These are phyloP conservation scores for Solen grandis DNA, from an alignment of 1,140 invertebrate species.

Conservation along the genomic window DNA sequence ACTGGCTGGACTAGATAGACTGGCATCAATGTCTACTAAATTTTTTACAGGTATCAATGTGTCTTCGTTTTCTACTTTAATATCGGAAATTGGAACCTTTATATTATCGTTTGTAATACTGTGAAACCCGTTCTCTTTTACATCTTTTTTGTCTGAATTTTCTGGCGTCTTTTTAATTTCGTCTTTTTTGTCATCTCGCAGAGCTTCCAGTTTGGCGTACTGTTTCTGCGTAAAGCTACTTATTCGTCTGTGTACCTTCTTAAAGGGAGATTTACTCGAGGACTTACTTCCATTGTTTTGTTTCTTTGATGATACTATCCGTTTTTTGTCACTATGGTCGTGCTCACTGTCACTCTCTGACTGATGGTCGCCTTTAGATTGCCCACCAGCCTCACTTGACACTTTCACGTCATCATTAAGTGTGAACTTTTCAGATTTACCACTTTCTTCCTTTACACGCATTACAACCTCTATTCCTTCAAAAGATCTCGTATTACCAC, in stretches of 20 bases:
- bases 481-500: background rate
- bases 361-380: background rate
- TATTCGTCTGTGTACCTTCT: slow-evolving; percentile 46
- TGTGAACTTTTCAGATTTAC: too few relatives aligned
- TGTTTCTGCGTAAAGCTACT: slow-evolving; percentile 49
- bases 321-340: slow-evolving; percentile 24
- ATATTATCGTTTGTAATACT: too few relatives aligned
- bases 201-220: slow-evolving; percentile 43
- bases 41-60: too few relatives aligned
- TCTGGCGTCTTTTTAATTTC: background rate
- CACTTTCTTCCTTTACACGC: too few relatives aligned
- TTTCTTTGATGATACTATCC: slow-evolving; percentile 34
- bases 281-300: background rate
- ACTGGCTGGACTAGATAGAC: too few relatives aligned
- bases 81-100: too few relatives aligned
- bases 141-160: background rate
- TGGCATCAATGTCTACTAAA: too few relatives aligned
- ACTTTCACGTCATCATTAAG: background rate
- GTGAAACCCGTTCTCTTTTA: background rate
- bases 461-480: background rate
- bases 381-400: background rate
- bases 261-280: background rate
- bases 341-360: slow-evolving; percentile 12
- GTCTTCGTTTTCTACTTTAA: too few relatives aligned
- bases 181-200: background rate